Base-by-base conservation (phyloP, 1,140 invertebrate species). In the Drosophila trapezifrons region DNA sequence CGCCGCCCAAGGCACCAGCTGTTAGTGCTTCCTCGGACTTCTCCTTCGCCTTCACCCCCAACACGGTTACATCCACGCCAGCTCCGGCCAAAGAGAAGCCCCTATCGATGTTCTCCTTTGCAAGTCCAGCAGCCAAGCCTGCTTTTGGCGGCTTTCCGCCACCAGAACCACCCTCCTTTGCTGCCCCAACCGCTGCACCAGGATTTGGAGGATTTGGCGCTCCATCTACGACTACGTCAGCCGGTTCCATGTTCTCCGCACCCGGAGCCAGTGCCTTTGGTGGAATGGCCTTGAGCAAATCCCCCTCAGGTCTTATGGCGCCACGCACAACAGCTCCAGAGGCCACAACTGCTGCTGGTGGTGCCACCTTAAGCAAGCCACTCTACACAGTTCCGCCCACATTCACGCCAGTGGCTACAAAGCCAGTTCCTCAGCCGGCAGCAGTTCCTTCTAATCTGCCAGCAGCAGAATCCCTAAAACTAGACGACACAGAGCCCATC, bases 341-440 rank as follows among this genome's bases (percentile, higher is more conserved):
- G 10, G 25, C 51, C 3, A 13, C 18, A 6, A 13, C 58, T 1
- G 5, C 25, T 7, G 9, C 32, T n/a, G 6, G 32, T 10, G 15
- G 13, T 17, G 62, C 56, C 8, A 0, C 54, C 4, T 25, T 25
- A 3, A 77, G 47, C 20, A 90, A 91, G 27, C 91, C 91, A 0
- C 70, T 92, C 0, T 92, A 92, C 47, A 91, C 85, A 18, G 83
- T 92, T 8, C 83, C 76, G 0, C 64, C 83, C 2, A 82, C 78
- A 18, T 92, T 87, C 29, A 73, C 81, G 15, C 80, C 90, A 20
- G 81, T 60, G 9, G 27, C 60, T 5, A 29, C 42, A 1, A 66
- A 72, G 25, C 10, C 66, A 40, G 15, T 25, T n/a, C 5, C 55
- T 2, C 4, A 55, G 17, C 13, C 55, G 8, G 47, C 42, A 9